These are phyloP conservation scores for Amiota minor DNA, from an alignment of 2,888 invertebrate species.

Conservation along the genomic window DNA sequence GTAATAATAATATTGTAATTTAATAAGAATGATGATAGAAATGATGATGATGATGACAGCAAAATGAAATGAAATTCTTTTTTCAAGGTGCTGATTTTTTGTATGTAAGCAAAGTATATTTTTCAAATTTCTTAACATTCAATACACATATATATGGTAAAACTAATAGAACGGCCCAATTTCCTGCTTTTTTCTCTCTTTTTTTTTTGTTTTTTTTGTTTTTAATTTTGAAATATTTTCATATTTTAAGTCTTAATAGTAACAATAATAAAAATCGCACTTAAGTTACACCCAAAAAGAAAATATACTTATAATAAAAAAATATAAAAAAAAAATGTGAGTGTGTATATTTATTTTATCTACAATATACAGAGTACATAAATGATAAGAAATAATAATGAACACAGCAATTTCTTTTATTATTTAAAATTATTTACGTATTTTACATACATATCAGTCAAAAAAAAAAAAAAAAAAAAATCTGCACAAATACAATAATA, in stretches of 20 bases:
- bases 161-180: slow-evolving; percentile 69
- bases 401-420: neutral
- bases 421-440: neutral
- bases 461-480: too few species aligned
- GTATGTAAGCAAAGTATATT: neutral
- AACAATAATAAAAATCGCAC: slow-evolving; percentile 52
- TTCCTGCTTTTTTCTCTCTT: slow-evolving; percentile 64
- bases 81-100: slow-evolving; percentile 59
- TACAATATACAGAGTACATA: neutral
- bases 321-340: neutral
- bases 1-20: slow-evolving; percentile 28
- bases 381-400: neutral
- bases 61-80: slow-evolving; percentile 69
- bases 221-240: slow-evolving; percentile 28
- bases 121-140: too few species aligned
- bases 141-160: too few species aligned
- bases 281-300: slow-evolving; percentile 68
- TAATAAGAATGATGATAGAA: slow-evolving; percentile 20
- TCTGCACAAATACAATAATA: too few species aligned
- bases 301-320: slow-evolving; percentile 14
- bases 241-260: slow-evolving; percentile 33
- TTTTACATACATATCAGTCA: too few species aligned
- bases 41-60: slow-evolving; percentile 48
- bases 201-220: slow-evolving; percentile 40
- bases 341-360: neutral